Evolutionary conservation across 2,888 invertebrate species (phyloP).

Genomic region (Dynastes maya): DNA sequence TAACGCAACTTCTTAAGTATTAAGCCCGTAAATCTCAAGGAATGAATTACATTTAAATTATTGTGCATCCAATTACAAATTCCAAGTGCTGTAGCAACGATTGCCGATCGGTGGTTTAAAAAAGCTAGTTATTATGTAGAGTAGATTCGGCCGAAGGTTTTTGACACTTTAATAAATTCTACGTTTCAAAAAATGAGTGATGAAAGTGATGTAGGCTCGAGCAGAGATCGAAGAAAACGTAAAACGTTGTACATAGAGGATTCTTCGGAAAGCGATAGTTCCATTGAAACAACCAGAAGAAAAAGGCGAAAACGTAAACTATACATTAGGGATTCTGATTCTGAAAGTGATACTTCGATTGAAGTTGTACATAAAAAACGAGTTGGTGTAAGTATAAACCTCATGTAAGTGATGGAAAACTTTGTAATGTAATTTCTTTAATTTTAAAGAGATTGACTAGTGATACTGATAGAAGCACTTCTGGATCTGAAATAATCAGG

Average conservation of each 20-base stretch:
- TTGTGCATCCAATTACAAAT: slow-evolving; percentile 19
- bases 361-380: slow-evolving; percentile 69
- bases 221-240: slow-evolving; percentile 58
- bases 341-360: slow-evolving; percentile 72
- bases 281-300: slow-evolving; percentile 54
- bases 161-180: slow-evolving; percentile 37
- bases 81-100: slow-evolving; percentile 6
- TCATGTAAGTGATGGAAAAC: no score
- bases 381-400: slow-evolving; percentile 69
- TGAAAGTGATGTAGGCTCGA: slow-evolving; percentile 61
- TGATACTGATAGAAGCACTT: slow-evolving; percentile 33
- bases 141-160: slow-evolving; percentile 14
- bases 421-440: slow-evolving; percentile 24
- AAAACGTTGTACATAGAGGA: slow-evolving; percentile 59
- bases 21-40: not conserved
- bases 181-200: slow-evolving; percentile 62
- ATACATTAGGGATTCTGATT: slow-evolving; percentile 57
- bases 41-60: slow-evolving; percentile 5
- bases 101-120: slow-evolving; percentile 3
- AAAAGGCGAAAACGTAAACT: slow-evolving; percentile 52
- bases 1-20: slow-evolving; percentile 23
- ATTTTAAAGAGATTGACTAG: slow-evolving; percentile 71
- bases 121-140: slow-evolving; percentile 18
- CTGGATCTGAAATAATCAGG: slow-evolving; percentile 48
- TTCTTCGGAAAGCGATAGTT: slow-evolving; percentile 57